These are phyloP conservation scores for Condylura cristata DNA, from an alignment of 2,113 vertebrate species.

Conservation along the genomic window DNA sequence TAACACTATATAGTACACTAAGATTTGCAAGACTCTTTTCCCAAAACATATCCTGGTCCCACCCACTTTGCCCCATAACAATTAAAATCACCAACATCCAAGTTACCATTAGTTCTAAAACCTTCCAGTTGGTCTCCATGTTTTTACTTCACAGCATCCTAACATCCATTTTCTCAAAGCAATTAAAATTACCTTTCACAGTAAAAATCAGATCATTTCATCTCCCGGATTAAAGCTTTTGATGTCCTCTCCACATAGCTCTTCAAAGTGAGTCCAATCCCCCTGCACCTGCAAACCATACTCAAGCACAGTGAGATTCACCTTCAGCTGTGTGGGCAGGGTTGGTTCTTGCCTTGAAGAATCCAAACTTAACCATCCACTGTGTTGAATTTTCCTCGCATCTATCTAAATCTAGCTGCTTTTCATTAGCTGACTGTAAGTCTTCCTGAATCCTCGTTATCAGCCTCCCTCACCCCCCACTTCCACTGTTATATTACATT, in stretches of 20 bases:
- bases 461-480: neutral
- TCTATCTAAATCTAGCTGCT: too few relatives aligned
- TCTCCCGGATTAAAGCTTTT: neutral
- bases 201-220: neutral
- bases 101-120: neutral
- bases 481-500: neutral
- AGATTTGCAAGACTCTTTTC: neutral
- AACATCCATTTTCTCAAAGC: neutral
- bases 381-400: neutral
- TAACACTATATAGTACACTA: neutral
- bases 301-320: neutral
- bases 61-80: neutral
- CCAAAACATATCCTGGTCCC: neutral
- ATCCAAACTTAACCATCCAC: too few relatives aligned
- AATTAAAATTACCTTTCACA: neutral
- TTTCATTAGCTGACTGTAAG: neutral
- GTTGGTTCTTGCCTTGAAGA: neutral
- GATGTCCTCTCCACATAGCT: fast-evolving
- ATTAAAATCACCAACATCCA: neutral
- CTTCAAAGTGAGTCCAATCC: neutral
- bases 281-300: neutral
- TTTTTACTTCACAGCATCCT: neutral
- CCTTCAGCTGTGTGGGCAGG: neutral
- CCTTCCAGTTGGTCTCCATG: neutral
- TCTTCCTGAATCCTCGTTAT: neutral